phyloP scores from a whole-genome alignment of 2,888 invertebrate species.

The Nineta flava region DNA sequence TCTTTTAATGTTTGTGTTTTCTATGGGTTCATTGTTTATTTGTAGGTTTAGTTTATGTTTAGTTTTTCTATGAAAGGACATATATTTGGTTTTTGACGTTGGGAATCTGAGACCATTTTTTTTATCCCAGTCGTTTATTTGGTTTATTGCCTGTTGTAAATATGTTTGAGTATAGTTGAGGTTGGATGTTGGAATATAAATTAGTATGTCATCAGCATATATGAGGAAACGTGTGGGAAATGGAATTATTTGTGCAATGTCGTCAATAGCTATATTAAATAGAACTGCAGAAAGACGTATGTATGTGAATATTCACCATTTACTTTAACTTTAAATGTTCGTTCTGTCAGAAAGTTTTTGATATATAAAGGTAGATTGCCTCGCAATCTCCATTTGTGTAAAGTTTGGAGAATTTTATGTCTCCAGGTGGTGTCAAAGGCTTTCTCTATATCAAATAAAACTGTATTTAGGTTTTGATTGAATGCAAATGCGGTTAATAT shows the following conservation, averaged over 20 bases:
- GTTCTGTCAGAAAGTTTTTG: conserved; percentile 10
- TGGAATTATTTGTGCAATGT: background rate
- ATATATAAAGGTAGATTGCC: conserved; percentile 9
- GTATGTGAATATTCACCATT: background rate
- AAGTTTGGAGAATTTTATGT: conserved; percentile 9
- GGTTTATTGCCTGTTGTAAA: background rate
- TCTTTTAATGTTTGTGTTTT: conserved; percentile 2
- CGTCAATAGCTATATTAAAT: background rate
- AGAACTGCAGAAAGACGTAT: background rate
- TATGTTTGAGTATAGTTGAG: background rate
- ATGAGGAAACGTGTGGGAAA: background rate
- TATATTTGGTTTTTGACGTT: background rate
- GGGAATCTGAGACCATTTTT: background rate
- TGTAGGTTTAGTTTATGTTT: background rate
- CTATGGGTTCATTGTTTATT: conserved; percentile 3
- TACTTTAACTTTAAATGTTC: background rate
- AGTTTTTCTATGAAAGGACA: background rate
- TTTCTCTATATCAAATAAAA: conserved; percentile 12
- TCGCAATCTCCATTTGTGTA: conserved; percentile 6
- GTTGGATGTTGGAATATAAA: background rate
- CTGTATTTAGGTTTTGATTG: conserved; percentile 11
- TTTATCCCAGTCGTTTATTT: background rate
- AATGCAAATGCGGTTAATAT: conserved; percentile 9
- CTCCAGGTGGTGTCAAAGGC: conserved; percentile 12
- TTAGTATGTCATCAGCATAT: conserved; percentile 5